Percentiles rank a stretch among this genome's conserved stretches.
Evolutionary conservation across 2,888 invertebrate species (phyloP).

Genomic region (Drosophila niveifrons): DNA sequence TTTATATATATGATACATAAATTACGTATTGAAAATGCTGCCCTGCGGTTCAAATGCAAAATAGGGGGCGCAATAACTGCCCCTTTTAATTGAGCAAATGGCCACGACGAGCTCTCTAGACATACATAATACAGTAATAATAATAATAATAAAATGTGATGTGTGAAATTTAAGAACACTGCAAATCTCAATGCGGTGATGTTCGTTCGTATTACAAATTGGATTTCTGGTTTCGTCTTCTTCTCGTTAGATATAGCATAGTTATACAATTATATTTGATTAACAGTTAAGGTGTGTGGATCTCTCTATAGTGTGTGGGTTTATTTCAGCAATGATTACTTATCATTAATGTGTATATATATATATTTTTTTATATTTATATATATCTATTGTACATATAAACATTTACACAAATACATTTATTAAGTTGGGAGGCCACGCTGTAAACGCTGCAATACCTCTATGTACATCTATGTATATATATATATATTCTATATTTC

Average conservation of each 20-base stretch:
- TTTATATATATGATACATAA: conserved; percentile 43
- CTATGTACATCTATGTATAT: conserved; percentile 12
- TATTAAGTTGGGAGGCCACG: conserved; percentile 35
- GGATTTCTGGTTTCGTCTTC: neutral
- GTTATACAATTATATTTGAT: conserved; percentile 21
- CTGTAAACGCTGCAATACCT: conserved; percentile 3
- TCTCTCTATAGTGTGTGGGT: conserved; percentile 22
- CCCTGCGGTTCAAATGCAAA: conserved; percentile 17
- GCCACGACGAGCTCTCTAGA: conserved; percentile 27
- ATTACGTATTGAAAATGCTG: conserved; percentile 56
- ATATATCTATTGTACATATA: conserved; percentile 42
- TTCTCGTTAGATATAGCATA: conserved; percentile 8
- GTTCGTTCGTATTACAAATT: conserved; percentile 25
- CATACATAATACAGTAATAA: conserved; percentile 21
- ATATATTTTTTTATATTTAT: neutral
- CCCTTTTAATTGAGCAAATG: conserved; percentile 28
- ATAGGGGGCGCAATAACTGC: conserved; percentile 53
- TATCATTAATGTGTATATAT: conserved; percentile 23
- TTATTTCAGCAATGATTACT: conserved; percentile 49
- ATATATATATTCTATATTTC: conserved; percentile 3
- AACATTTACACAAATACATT: conserved; percentile 44
- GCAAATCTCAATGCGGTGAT: conserved; percentile 49
- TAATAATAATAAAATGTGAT: conserved; percentile 10
- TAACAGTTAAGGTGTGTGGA: conserved; percentile 25
- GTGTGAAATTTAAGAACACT: conserved; percentile 51